Evolutionary conservation across 2,888 invertebrate species (phyloP).

Genomic region (Fragum fragum): DNA sequence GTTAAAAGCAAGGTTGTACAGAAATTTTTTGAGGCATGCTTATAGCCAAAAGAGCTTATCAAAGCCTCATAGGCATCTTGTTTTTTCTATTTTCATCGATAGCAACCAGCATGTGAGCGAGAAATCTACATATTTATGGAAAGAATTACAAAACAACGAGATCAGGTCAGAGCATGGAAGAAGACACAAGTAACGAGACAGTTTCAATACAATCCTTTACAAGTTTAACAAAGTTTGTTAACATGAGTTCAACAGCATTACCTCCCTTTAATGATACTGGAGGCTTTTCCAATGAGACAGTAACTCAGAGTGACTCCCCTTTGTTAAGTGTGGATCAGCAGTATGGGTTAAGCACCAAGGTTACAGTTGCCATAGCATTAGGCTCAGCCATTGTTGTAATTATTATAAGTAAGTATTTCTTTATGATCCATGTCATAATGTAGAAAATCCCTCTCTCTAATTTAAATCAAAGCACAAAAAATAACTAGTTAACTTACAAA

Average conservation of each 20-base stretch:
- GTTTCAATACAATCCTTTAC: neutral
- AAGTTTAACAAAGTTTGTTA: constrained; percentile 1
- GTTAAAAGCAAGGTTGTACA: no score
- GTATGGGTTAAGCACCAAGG: constrained; percentile 46
- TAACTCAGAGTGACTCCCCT: neutral
- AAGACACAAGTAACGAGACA: neutral
- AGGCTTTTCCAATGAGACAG: constrained; percentile 11
- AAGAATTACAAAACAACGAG: neutral
- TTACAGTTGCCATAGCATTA: constrained; percentile 56
- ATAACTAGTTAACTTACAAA: no score
- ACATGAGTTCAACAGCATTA: constrained; percentile 17
- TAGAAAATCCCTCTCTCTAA: no score
- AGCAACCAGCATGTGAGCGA: neutral
- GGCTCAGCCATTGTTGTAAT: constrained; percentile 60
- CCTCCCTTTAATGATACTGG: constrained; percentile 11
- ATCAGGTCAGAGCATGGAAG: neutral
- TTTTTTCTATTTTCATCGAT: no score
- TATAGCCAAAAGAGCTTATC: no score
- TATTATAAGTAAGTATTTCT: constrained; percentile 51
- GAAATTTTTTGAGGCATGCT: no score
- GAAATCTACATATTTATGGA: neutral
- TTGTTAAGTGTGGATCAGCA: constrained; percentile 14
- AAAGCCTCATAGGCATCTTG: no score
- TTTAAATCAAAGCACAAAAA: no score
- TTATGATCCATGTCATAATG: no score